Percentiles rank a stretch among this genome's conserved stretches.
These are phyloP conservation scores for Manis javanica DNA, from an alignment of 2,797 vertebrate genomes.

Conservation along the genomic window DNA sequence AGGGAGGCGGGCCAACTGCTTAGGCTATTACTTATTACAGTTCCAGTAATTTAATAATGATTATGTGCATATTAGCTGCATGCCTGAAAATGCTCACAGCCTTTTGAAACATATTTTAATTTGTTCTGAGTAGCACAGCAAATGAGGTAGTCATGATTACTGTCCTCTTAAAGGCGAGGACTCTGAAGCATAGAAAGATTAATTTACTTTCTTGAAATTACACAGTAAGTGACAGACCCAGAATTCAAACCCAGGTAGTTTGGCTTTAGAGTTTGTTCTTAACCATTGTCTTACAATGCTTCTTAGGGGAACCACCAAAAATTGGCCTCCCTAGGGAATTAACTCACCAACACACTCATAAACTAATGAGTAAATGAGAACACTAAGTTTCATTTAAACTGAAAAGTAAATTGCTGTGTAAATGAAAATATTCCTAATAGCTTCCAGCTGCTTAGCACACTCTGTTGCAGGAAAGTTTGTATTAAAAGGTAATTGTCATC, in stretches of 20 bases:
- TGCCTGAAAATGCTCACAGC: not conserved
- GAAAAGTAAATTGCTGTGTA: not conserved
- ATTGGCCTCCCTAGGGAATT: not conserved
- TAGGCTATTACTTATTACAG: rapidly evolving
- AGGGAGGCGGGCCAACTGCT: not conserved
- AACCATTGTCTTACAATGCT: rapidly evolving
- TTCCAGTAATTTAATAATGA: rapidly evolving
- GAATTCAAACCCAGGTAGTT: not conserved
- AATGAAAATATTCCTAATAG: not conserved
- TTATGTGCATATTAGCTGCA: rapidly evolving
- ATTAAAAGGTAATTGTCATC: not conserved
- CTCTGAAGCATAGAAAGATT: not conserved
- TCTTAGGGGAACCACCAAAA: not conserved
- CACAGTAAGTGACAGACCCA: not conserved
- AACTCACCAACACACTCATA: not conserved
- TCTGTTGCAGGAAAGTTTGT: not conserved
- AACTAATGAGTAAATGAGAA: not conserved
- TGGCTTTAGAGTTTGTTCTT: not conserved
- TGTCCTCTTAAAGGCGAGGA: not conserved
- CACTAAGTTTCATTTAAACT: not conserved
- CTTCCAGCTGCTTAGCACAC: not conserved
- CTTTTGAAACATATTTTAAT: not conserved
- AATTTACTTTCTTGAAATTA: not conserved
- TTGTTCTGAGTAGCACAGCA: not conserved
- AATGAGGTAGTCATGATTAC: too few relatives aligned